Base-by-base conservation (phyloP, 2,113 vertebrate species). In the Callopanchax toddi region DNA sequence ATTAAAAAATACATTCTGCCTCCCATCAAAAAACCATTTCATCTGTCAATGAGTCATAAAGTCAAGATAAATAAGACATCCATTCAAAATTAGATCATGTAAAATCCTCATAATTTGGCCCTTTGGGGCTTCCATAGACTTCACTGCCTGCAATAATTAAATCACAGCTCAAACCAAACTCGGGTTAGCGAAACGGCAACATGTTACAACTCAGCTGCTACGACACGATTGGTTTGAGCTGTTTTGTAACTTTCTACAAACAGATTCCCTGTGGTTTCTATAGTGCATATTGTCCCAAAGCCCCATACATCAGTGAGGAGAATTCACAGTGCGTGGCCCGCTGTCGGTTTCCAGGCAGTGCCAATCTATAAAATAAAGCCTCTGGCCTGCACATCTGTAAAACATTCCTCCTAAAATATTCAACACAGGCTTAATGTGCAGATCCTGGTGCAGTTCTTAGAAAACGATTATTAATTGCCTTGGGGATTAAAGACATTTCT, bases 401-500 rank as follows among this genome's bases (percentile, higher is more conserved):
- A 82, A 78, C 66, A 86, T 60, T 60, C 73, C 4, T 50, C 39
- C 57, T 78, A 65, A 80, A 84, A 74, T 78, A 83, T 76, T 70
- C 80, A 39, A 58, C 37, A 73, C 60, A 18, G 54, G 65, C 53
- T 74, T 76, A 61, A 58, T 57, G 37, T 43, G 69, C 71, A 75
- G 65, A 77, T 78, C 59, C 59, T 13, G 57, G 63, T 69, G 76
- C 73, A 66, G 52, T 45, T 66, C 76, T 70, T 45, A 37, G 65
- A 56, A 75, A 83, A 86, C 48, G 23, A 67, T 69, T 59, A 64
- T 82, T 89, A 84, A 86, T 85, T 83, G 75, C 87, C 78, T 48
- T 0, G 54, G 74, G 79, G 69, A 78, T 84, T 66, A 74, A 56
- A 75, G 72, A 81, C 75, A 67, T 67, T 71, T 64, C 46, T 6